phyloP scores from a whole-genome alignment of 1,140 invertebrate species.

The Whitmania pigra region DNA sequence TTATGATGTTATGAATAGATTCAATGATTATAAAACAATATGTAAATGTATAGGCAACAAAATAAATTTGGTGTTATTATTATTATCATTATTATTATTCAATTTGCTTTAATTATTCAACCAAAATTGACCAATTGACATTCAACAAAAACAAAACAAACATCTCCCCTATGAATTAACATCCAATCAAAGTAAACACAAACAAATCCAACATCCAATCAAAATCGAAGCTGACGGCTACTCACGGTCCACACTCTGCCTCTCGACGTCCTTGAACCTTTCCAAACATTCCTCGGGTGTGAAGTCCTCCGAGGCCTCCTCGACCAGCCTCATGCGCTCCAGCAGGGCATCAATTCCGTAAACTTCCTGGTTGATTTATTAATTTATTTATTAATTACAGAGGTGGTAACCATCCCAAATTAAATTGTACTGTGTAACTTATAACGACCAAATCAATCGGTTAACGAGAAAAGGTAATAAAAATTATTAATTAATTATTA shows the following conservation, averaged over 20 bases:
- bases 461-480: no score
- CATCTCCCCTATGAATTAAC: background rate
- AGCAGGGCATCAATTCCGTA: conserved; percentile 46
- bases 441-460: no score
- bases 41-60: background rate
- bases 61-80: no score
- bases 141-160: background rate
- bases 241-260: conserved; percentile 55
- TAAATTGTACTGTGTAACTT: no score
- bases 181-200: background rate
- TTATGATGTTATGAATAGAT: no score
- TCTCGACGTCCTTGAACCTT: conserved; percentile 62
- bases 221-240: background rate
- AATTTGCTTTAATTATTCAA: background rate
- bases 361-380: background rate
- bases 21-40: no score
- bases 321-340: conserved; percentile 64
- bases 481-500: no score
- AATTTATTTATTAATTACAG: no score
- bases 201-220: background rate
- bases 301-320: conserved; percentile 48
- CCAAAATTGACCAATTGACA: background rate
- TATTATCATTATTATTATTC: background rate
- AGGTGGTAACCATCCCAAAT: no score
- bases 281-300: conserved; percentile 62